A percentile compares a stretch with the other conserved stretches of the same genome.
These are phyloP conservation scores for Oreochromis tanganicae DNA, from an alignment of 2,113 vertebrate species.

Conservation along the genomic window DNA sequence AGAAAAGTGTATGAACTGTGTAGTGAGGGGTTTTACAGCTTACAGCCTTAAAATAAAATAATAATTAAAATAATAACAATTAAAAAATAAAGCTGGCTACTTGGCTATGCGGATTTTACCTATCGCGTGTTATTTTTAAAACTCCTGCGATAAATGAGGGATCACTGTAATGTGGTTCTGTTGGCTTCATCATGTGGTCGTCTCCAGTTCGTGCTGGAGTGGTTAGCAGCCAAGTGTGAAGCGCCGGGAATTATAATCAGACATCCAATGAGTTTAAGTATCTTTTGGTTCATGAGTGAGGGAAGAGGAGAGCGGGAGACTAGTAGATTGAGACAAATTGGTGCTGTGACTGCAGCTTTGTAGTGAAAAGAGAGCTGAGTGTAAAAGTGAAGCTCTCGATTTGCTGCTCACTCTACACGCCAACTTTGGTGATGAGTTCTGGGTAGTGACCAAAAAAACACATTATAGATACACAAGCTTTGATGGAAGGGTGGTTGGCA, in stretches of 20 bases:
- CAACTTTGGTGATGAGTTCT: not conserved
- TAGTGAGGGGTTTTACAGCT: too few relatives aligned
- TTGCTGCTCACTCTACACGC: accelerated
- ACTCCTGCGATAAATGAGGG: not conserved
- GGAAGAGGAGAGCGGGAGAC: not conserved
- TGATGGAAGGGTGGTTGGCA: not conserved
- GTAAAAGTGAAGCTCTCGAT: not conserved
- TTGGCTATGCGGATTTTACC: accelerated
- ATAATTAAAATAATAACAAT: too few relatives aligned
- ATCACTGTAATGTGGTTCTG: not conserved
- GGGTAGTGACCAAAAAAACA: not conserved
- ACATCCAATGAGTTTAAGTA: not conserved
- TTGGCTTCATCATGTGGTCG: accelerated
- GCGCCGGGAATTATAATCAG: not conserved
- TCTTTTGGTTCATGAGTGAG: not conserved
- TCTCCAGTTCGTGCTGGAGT: accelerated
- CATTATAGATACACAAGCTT: accelerated
- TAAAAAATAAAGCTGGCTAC: too few relatives aligned
- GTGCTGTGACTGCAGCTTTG: not conserved
- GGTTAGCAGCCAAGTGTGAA: not conserved
- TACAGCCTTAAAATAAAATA: too few relatives aligned
- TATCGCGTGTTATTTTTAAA: accelerated
- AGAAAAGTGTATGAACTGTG: too few relatives aligned
- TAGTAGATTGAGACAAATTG: not conserved
- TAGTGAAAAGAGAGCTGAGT: not conserved